Base-by-base conservation (phyloP, 2,888 invertebrate species). In the Acleris emargana region DNA sequence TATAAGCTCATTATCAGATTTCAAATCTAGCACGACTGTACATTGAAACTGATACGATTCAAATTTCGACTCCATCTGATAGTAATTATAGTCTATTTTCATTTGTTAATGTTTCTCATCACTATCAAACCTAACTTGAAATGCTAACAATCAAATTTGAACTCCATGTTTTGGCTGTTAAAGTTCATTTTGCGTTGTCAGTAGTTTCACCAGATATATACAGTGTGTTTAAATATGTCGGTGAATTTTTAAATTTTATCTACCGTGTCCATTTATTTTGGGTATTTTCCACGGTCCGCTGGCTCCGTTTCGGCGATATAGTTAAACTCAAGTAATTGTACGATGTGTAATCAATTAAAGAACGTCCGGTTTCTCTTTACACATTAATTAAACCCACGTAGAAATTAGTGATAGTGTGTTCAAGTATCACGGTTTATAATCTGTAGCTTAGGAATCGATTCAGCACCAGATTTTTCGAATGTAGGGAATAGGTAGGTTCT, bases 231-330 rank as follows among this genome's bases (percentile, higher is more conserved):
- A 60, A 50, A 32, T 62, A 22, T 17, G 51, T 57, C 59, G 45
- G 64, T 63, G 59, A 60, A 60, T 59, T 62, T 64, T 28, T 17
- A 55, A 60, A 49, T 64, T 67, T 67, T 62, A 67, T 66, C 66
- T 66, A 66, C 66, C 66, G 60, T 67, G 62, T 63, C 67, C 67
- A 60, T 67, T 67, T 52, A 59, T 57, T 67, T 67, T 32, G 58
- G 50, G 58, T 67, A 67, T 62, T 62, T 67, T 62, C 67, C 62
- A 58, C 67, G 62, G 62, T 67, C 53, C 53, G 62, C 9, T 58
- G 57, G 51, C 32, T 25, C 52, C 47, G 58, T 66, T 55, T 66
- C 66, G 66, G 66, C 51, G 66, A 61, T 66, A 61, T 57, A 66
- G 51, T 45, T 45, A 45, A 45, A 45, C 38, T 54, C 47, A 49